Evolutionary conservation across 2,888 invertebrate genomes (phyloP).

Genomic region (Scaptomyza flava): DNA sequence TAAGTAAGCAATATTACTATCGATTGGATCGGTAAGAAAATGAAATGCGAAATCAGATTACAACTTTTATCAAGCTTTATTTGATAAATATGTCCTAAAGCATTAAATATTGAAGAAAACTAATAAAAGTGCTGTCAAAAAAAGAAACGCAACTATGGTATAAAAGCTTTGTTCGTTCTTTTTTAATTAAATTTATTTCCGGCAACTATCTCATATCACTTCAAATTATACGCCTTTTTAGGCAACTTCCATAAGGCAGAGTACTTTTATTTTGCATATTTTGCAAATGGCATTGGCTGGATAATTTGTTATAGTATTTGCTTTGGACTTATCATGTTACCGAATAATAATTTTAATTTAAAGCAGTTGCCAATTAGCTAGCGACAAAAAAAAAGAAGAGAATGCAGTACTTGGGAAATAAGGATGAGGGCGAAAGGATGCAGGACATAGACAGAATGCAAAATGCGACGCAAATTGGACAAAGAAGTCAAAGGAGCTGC

Average conservation of each 20-base stretch:
- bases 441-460: slow-evolving; percentile 26
- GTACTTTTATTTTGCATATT: not conserved
- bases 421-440: slow-evolving; percentile 6
- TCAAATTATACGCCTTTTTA: not conserved
- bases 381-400: not conserved
- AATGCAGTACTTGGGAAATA: not conserved
- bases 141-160: not conserved
- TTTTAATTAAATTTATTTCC: not conserved
- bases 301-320: not conserved
- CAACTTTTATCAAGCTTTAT: too few relatives aligned
- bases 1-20: too few relatives aligned
- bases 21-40: too few relatives aligned
- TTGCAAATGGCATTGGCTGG: slow-evolving; percentile 6
- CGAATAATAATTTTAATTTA: slow-evolving; percentile 31
- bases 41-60: too few relatives aligned
- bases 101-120: too few relatives aligned
- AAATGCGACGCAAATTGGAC: slow-evolving; percentile 52
- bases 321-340: slow-evolving; percentile 23
- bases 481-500: slow-evolving; percentile 37
- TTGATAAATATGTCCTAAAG: too few relatives aligned
- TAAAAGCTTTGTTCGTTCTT: not conserved
- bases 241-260: not conserved
- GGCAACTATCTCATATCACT: not conserved
- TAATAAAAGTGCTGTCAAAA: not conserved
- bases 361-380: slow-evolving; percentile 44